Evolutionary conservation across 2,113 vertebrate genomes (phyloP).

Genomic region (Cebus imitator): DNA sequence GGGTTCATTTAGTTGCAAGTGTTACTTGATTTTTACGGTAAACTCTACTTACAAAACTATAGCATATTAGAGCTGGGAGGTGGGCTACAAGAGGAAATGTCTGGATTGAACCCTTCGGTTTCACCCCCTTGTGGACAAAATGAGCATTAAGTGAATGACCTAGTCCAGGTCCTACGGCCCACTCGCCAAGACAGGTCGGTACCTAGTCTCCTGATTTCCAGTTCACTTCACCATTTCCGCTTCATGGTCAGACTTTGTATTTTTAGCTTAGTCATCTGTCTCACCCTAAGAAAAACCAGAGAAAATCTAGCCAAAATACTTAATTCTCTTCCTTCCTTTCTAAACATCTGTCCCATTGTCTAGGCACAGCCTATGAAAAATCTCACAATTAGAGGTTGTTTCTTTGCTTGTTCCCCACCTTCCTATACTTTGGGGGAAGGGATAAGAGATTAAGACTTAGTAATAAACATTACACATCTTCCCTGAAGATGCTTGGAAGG

Average conservation of each 20-base stretch:
- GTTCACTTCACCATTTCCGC: background rate
- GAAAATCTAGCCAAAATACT: background rate
- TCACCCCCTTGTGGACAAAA: background rate
- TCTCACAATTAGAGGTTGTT: background rate
- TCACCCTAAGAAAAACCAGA: background rate
- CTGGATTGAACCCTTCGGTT: background rate
- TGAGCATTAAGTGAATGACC: background rate
- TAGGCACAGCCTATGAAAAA: background rate
- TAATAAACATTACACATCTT: background rate
- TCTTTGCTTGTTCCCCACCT: background rate
- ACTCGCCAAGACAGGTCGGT: background rate
- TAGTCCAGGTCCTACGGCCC: background rate
- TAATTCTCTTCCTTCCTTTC: background rate
- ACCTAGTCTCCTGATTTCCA: background rate
- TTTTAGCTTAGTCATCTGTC: background rate
- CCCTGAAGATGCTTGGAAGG: background rate
- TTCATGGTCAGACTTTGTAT: background rate
- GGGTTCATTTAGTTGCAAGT: background rate
- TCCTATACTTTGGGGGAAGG: background rate
- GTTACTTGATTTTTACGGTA: background rate
- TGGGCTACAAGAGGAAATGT: background rate
- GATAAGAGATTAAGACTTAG: background rate
- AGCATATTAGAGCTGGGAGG: background rate
- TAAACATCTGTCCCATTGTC: background rate
- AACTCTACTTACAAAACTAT: background rate